Conservation (phyloP, 2,797 vertebrate species). For the Pseudocheirus occidentalis region DNA sequence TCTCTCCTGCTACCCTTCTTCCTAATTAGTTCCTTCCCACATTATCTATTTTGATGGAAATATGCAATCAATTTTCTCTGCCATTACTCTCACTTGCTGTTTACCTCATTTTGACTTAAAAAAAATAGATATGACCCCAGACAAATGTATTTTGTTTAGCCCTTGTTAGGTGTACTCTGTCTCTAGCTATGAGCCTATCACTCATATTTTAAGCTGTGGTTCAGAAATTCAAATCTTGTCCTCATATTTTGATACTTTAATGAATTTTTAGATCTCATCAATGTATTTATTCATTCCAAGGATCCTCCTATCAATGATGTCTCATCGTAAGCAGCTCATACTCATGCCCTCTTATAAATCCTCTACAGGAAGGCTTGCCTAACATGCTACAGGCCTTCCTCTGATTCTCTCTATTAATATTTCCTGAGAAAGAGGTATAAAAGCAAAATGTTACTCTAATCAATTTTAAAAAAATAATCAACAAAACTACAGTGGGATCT, state of each 20-base stretch:
- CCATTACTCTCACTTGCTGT: no score
- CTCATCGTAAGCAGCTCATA: not conserved
- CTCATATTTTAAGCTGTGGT: not conserved
- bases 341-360: not conserved
- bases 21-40: no score
- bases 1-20: no score
- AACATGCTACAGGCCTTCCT: not conserved
- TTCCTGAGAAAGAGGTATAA: not conserved
- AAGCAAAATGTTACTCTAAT: not conserved
- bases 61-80: no score
- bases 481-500: not conserved
- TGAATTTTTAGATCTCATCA: not conserved
- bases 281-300: no score
- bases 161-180: not conserved
- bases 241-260: not conserved
- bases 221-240: not conserved
- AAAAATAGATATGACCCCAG: not conserved
- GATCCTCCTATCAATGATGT: not conserved
- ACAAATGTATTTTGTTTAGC: not conserved
- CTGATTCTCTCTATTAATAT: not conserved
- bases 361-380: not conserved
- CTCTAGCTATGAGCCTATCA: not conserved
- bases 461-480: not conserved
- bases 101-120: no score
- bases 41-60: no score